phyloP scores from a whole-genome alignment of 2,888 invertebrate genomes.

The Chloromyia formosa region DNA sequence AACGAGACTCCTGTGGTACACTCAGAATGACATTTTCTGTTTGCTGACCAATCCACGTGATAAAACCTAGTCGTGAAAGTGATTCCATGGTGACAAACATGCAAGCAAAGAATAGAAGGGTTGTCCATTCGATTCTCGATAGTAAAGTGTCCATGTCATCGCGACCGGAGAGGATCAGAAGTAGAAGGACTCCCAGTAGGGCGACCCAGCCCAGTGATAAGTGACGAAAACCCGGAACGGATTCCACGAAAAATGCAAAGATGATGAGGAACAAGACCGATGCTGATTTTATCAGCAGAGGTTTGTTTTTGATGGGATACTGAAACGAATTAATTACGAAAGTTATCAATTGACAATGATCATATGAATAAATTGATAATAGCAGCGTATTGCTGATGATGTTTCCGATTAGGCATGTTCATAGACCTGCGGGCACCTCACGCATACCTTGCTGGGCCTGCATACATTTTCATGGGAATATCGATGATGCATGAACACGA shows the following conservation, averaged over 20 bases:
- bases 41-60: slow-evolving; percentile 80
- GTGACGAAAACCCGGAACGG: slow-evolving; percentile 74
- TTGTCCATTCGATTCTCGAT: slow-evolving; percentile 63
- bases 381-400: too few relatives aligned
- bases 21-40: slow-evolving; percentile 74
- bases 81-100: slow-evolving; percentile 68
- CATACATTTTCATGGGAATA: too few relatives aligned
- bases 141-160: slow-evolving; percentile 63
- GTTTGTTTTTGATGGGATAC: slow-evolving; percentile 83
- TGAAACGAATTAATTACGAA: slow-evolving; percentile 62
- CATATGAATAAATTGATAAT: too few relatives aligned
- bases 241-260: slow-evolving; percentile 82
- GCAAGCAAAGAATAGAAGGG: slow-evolving; percentile 62
- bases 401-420: too few relatives aligned
- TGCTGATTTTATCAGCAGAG: slow-evolving; percentile 76
- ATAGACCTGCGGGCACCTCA: too few relatives aligned
- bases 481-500: too few relatives aligned
- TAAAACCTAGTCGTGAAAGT: slow-evolving; percentile 79
- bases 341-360: slow-evolving; percentile 53
- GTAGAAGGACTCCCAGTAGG: slow-evolving; percentile 78
- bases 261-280: slow-evolving; percentile 78
- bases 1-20: slow-evolving; percentile 71
- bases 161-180: slow-evolving; percentile 78
- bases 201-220: slow-evolving; percentile 89
- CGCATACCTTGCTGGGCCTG: too few relatives aligned